Evolutionary conservation across 64 coral and sea anemone genomes (phyloP).

Genomic region (Porites lutea): DNA sequence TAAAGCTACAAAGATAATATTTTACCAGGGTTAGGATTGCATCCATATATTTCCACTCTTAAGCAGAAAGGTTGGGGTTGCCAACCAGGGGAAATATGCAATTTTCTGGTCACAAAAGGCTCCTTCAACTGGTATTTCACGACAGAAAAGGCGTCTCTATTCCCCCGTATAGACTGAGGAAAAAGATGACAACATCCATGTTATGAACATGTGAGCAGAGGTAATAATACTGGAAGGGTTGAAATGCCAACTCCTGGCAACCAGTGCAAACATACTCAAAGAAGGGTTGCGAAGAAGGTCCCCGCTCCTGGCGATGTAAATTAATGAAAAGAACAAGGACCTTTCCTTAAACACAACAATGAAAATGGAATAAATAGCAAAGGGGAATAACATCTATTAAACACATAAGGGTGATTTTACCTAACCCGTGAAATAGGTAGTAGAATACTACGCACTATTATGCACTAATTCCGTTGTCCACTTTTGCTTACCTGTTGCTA

Average conservation of each 20-base stretch:
- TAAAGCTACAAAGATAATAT: background rate
- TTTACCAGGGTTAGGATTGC: slow-evolving; percentile 45
- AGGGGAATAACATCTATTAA: no score
- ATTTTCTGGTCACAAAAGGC: slow-evolving; percentile 11
- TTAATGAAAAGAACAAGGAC: no score
- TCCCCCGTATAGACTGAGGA: background rate
- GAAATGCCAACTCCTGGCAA: background rate
- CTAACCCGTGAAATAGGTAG: no score
- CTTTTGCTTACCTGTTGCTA: no score
- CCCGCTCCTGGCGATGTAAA: no score
- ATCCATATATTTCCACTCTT: slow-evolving; percentile 56
- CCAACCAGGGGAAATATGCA: slow-evolving; percentile 24
- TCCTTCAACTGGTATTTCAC: slow-evolving; percentile 34
- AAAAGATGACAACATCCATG: background rate
- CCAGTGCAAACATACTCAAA: no score
- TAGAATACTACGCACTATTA: no score
- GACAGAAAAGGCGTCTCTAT: background rate
- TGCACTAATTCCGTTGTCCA: no score
- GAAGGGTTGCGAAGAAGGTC: no score
- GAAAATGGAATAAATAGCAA: no score
- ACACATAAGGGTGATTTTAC: no score
- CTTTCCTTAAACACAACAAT: no score
- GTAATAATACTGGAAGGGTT: background rate
- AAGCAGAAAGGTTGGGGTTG: background rate
- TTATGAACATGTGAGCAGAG: background rate